Conservation (phyloP, 1,140 invertebrate species). For the Vollenhovia emeryi region DNA sequence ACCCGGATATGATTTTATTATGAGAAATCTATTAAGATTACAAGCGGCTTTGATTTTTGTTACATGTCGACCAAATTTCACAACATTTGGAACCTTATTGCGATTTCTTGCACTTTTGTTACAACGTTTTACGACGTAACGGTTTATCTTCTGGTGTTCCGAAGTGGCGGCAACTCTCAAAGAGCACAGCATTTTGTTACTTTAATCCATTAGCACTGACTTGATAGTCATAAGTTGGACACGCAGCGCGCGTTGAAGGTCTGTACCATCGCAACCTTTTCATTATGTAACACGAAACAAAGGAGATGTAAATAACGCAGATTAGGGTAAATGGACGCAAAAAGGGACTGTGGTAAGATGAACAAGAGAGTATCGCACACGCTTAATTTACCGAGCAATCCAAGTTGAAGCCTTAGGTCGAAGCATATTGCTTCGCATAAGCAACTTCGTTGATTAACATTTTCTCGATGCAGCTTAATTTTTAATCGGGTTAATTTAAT, state of each 20-base stretch:
- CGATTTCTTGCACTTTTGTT: slow-evolving; percentile 10
- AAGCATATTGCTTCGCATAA: not conserved
- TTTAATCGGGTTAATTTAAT: not conserved
- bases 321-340: not conserved
- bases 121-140: slow-evolving; percentile 23
- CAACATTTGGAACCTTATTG: not conserved
- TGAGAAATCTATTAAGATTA: not conserved
- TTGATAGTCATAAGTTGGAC: slow-evolving; percentile 6
- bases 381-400: slow-evolving; percentile 24
- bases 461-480: not conserved
- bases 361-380: not conserved
- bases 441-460: not conserved
- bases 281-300: slow-evolving; percentile 30
- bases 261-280: not conserved
- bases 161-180: not conserved
- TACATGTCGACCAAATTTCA: not conserved
- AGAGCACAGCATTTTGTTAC: slow-evolving; percentile 40
- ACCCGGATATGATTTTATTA: not conserved
- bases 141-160: not conserved
- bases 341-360: not conserved
- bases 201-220: slow-evolving; percentile 38
- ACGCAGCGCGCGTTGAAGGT: not conserved
- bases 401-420: no score
- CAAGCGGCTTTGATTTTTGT: not conserved
- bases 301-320: slow-evolving; percentile 34